These are phyloP conservation scores for Mechanitis mazaeus DNA, from an alignment of 2,888 invertebrate species.

Conservation along the genomic window DNA sequence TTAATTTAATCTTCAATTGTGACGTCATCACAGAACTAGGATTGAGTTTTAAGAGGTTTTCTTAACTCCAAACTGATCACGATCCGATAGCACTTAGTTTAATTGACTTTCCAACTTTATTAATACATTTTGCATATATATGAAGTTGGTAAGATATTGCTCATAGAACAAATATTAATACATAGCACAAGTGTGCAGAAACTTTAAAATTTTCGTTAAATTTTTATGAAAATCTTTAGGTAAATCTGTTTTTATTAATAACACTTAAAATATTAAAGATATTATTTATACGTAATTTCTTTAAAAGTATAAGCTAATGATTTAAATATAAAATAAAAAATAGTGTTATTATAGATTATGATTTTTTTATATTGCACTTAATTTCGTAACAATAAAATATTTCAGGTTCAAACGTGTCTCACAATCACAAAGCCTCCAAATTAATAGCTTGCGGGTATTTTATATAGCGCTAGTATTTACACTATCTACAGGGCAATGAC, in stretches of 20 bases:
- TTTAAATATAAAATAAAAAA: too few species aligned
- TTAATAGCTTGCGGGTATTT: slow-evolving; percentile 49
- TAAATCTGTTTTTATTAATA: neutral
- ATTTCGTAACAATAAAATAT: too few species aligned
- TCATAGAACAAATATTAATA: neutral
- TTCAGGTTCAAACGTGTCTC: too few species aligned
- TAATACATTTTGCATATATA: slow-evolving; percentile 11
- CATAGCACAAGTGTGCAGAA: neutral
- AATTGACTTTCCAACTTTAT: slow-evolving; percentile 15
- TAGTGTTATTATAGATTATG: too few species aligned
- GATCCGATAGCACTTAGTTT: slow-evolving; percentile 14
- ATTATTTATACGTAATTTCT: too few species aligned
- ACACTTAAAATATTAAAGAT: too few species aligned
- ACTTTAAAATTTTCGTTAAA: neutral
- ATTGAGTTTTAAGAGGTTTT: slow-evolving; percentile 29
- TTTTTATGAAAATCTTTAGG: neutral
- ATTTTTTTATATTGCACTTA: too few species aligned
- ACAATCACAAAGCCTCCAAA: slow-evolving; percentile 38
- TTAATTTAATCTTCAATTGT: slow-evolving; percentile 22
- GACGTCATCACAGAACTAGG: slow-evolving; percentile 20
- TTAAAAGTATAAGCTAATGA: too few species aligned
- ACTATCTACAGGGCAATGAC: slow-evolving; percentile 7
- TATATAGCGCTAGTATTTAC: slow-evolving; percentile 40
- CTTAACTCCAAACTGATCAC: slow-evolving; percentile 20
- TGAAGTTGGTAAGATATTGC: neutral